Evolutionary conservation across 2,113 vertebrate species (phyloP).

Genomic region (Hippotragus niger): DNA sequence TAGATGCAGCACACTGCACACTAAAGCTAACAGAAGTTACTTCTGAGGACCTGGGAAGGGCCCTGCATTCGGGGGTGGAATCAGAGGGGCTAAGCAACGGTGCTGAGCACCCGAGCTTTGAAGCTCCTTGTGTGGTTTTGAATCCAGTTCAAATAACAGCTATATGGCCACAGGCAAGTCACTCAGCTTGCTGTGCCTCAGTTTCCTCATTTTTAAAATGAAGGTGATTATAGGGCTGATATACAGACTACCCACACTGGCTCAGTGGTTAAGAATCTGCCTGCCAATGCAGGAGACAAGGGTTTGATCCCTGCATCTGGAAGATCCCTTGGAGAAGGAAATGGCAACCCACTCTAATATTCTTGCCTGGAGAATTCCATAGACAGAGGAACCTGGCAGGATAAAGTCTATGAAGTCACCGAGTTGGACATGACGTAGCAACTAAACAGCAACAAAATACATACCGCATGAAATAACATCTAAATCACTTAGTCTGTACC

Average conservation of each 20-base stretch:
- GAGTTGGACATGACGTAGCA: not conserved
- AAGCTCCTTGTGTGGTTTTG: not conserved
- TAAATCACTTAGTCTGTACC: not conserved
- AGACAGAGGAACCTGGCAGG: not conserved
- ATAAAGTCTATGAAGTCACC: not conserved
- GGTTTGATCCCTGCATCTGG: not conserved
- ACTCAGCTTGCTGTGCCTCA: not conserved
- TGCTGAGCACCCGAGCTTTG: not conserved
- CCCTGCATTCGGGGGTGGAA: not conserved
- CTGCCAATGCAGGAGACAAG: not conserved
- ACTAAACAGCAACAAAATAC: not conserved
- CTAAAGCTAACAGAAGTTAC: not conserved
- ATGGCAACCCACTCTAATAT: not conserved
- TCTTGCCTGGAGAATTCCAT: not conserved
- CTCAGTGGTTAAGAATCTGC: not conserved
- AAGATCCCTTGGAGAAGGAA: not conserved
- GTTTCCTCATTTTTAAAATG: not conserved
- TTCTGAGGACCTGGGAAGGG: too few relatives aligned
- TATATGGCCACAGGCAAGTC: not conserved
- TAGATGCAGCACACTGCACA: not conserved
- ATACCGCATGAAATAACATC: not conserved
- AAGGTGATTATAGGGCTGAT: not conserved
- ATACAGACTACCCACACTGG: not conserved
- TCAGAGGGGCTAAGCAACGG: not conserved
- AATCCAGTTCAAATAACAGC: not conserved